Base-by-base conservation (phyloP, 2,797 vertebrate species). In the Zonotrichia albicollis region DNA sequence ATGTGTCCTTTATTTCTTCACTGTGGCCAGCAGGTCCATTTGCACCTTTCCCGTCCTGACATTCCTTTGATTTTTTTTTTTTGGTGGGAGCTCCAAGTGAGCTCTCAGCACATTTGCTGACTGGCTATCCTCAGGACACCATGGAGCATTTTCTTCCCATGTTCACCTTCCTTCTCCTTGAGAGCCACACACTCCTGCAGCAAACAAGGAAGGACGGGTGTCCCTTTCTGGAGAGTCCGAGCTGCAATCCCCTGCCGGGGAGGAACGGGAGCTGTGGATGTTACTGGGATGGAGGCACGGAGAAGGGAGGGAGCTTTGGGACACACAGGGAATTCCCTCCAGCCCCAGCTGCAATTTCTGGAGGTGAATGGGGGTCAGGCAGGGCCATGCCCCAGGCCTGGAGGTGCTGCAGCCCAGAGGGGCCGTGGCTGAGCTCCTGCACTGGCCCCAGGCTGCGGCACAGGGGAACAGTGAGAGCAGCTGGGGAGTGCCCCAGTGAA, bases 251-350 rank as follows among this genome's bases (percentile, higher is more conserved):
- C 10, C 23, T 54, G 62, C 75, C 12, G 0, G 62, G 66, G 21
- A 14, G 50, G 30, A 15, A 7, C 4, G 3, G 3, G 48, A 6
- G 72, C 5, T 1, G 0, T 0, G 6, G 42, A 1, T 40, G 26
- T 19, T 10, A 4, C 42, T 0, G 1, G 50, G 61, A 3, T 0
- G 3, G 65, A 25, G 13, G 40, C 12, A 3, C 1, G 0, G 45
- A 4, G 60, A 5, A 3, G 14, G 32, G 67, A 5, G 29, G 51
- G 7, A 20, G 42, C 19, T 54, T 3, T n/a, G 55, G 70, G 65
- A 42, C n/a, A 19, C 6, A 13, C 30, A 3, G 30, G 65, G 36
- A 3, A 2, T 13, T 38, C 40, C 34, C 29, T n/a, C 29, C 9
- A 5, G 30, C 38, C 64, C 64, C 6, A 27, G 38, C 4, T 70